Conservation (phyloP, 2,797 vertebrate species). For the Gila robusta region DNA sequence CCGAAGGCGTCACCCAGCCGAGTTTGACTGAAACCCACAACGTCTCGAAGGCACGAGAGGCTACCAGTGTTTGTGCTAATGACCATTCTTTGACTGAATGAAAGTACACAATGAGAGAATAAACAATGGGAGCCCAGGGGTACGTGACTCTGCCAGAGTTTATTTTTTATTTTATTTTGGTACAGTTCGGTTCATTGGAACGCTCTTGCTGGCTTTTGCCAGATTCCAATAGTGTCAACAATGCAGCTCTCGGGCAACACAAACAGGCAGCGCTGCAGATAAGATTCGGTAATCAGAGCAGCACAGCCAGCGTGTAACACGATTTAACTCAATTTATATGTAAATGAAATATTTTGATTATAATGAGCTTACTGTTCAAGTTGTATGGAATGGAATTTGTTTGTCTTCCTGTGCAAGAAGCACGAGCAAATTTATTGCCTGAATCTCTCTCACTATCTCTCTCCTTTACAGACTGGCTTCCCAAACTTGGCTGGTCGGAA, state of each 20-base stretch:
- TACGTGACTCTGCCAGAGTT: neutral
- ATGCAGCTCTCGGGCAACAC: constrained; percentile 47
- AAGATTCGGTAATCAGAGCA: constrained; percentile 71
- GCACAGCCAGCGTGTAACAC: constrained; percentile 66
- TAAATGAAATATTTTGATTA: constrained; percentile 78
- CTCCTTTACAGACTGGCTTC: constrained; percentile 61
- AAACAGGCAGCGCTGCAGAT: constrained; percentile 64
- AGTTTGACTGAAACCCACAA: constrained; percentile 3
- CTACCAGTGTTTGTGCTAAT: constrained; percentile 33
- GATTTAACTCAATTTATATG: constrained; percentile 82
- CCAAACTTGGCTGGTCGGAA: constrained; percentile 42
- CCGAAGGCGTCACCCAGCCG: neutral
- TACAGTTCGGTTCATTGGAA: constrained; percentile 28
- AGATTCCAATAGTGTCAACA: constrained; percentile 67
- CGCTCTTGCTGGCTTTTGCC: constrained; percentile 50
- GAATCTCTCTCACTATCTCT: constrained; percentile 29
- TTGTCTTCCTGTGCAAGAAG: constrained; percentile 66
- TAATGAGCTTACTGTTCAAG: constrained; percentile 77
- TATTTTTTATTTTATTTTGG: constrained; percentile 1
- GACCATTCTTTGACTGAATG: constrained; percentile 35
- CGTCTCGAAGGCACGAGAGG: neutral
- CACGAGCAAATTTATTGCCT: constrained; percentile 59
- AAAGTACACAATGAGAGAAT: neutral
- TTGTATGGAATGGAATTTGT: constrained; percentile 67
- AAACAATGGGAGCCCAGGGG: constrained; percentile 9